Conservation (phyloP, 2,797 vertebrate species). For the Gymnocypris eckloni region DNA sequence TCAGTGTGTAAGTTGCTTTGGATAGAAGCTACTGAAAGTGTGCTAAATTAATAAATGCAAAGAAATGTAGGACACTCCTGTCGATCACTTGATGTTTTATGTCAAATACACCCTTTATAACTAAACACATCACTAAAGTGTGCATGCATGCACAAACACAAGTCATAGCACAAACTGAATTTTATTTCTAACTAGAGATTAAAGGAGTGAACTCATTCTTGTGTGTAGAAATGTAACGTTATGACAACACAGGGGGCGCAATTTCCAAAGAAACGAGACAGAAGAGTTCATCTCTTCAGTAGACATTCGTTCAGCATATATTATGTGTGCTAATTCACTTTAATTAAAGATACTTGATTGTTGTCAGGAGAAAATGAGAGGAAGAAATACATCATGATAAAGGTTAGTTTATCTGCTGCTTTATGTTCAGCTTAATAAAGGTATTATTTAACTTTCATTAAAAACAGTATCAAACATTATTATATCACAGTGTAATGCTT, state of each 20-base stretch:
- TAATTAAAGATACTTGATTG: not conserved
- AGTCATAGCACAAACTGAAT: not conserved
- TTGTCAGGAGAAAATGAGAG: not conserved
- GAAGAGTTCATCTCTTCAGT: not conserved
- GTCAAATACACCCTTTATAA: not conserved
- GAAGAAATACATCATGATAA: not conserved
- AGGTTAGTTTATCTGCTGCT: not conserved
- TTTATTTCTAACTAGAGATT: not conserved
- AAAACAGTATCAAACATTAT: not conserved
- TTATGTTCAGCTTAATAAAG: not conserved
- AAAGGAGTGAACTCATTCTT: not conserved
- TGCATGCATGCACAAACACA: not conserved
- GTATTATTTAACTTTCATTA: not conserved
- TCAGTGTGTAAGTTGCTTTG: too few relatives aligned
- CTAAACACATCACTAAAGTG: not conserved
- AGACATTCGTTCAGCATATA: not conserved
- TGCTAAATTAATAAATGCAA: not conserved
- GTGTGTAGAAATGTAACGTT: not conserved
- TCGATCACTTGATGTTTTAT: not conserved
- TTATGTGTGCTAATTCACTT: not conserved
- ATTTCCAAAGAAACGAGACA: slow-evolving; percentile 17
- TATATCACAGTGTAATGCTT: too few relatives aligned
- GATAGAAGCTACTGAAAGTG: not conserved
- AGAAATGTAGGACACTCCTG: not conserved
- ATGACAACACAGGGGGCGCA: slow-evolving; percentile 19